Base-by-base conservation (phyloP, 2,113 vertebrate genomes). In the Miniopterus natalensis region DNA sequence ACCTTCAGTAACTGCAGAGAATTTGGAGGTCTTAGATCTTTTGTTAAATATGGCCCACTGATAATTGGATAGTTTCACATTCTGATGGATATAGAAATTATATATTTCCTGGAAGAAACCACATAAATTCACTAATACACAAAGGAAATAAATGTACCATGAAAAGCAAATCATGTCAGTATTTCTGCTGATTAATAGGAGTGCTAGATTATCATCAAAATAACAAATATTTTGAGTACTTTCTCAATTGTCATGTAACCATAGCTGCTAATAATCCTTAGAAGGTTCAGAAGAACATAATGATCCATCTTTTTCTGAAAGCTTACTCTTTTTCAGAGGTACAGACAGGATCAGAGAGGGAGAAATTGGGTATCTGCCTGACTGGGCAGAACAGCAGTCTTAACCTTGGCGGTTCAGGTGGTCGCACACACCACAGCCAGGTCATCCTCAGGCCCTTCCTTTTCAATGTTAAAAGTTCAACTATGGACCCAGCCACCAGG, bases 91-190 rank as follows among this genome's bases (percentile, higher is more conserved):
- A 75, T 77, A 83, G 17, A 93, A 96, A 78, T 89, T 20, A 25
- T 53, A 1, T 93, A 23, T 92, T 95, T 83, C 20, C 23, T 86
- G 18, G 18, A 78, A 70, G 57, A 83, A 89, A 87, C 3, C 59
- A 84, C 21, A 79, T 93, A 59, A 47, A 83, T 77, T 95, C 7
- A 59, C 40, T 88, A 53, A 81, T 23, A 63, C 9, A 3, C 29
- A 79, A 94, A 94, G n/a, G n/a, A 90, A 83, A 92, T 49, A 87
- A 77, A 94, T 61, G 29, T 70, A 40, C 21, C 4, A 9, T 47
- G 68, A 81, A 83, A 86, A 84, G 14, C 42, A 78, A 91, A 73
- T 63, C 8, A 86, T 89, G 74, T 42, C 23, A 79, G 31, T 2
- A 53, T 55, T 70, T 83, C 21, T 40, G 10, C 57, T 91, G n/a